These are phyloP conservation scores for Bujurquina vittata DNA, from an alignment of 2,113 vertebrate species.

Conservation along the genomic window DNA sequence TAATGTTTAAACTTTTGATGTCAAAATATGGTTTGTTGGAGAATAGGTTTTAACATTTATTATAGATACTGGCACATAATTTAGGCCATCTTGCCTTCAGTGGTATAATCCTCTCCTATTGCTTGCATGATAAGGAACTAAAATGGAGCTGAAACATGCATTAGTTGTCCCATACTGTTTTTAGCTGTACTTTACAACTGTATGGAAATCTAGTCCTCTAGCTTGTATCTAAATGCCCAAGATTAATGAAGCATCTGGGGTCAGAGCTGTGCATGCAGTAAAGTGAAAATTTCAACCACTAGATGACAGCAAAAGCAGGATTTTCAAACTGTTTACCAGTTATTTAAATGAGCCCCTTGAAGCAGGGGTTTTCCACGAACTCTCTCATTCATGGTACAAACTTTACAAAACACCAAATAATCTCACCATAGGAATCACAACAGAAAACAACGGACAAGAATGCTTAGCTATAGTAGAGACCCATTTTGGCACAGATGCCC, in stretches of 20 bases:
- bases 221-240: fast-evolving
- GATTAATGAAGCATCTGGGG: neutral
- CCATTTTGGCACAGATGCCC: neutral
- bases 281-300: neutral
- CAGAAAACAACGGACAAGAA: neutral
- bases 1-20: neutral
- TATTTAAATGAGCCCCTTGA: neutral
- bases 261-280: neutral
- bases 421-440: neutral
- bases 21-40: neutral
- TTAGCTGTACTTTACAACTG: neutral
- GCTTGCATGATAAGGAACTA: neutral
- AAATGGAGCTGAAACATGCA: neutral
- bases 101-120: neutral
- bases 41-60: neutral
- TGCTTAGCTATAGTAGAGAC: neutral
- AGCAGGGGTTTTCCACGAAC: neutral
- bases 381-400: neutral
- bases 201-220: neutral
- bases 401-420: neutral
- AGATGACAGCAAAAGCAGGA: neutral
- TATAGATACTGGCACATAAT: neutral
- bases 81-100: neutral
- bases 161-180: neutral
- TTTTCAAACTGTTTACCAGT: neutral